Percentiles rank a stretch among this genome's conserved stretches.
These are phyloP conservation scores for Danio rerio DNA, from an alignment of 2,113 vertebrate genomes.

Conservation along the genomic window GRCz12tu NC_133200.1:33854501-33855000, in stretches of 20 bases:
- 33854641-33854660: conserved; percentile 36
- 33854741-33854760: conserved; percentile 7
- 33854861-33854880: neutral
- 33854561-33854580: conserved; percentile 31
- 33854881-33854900: too few species aligned
- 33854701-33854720: conserved; percentile 57
- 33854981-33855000: conserved; percentile 38
- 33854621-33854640: conserved; percentile 13
- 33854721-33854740: conserved; percentile 45
- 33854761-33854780: conserved; percentile 23
- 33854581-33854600: conserved; percentile 36
- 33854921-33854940: conserved; percentile 17
- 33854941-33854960: neutral
- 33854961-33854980: neutral
- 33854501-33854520: conserved; percentile 4
- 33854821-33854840: neutral
- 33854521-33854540: neutral
- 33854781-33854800: neutral
- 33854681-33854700: conserved; percentile 56
- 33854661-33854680: conserved; percentile 13
- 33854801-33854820: neutral
- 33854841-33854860: neutral
- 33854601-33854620: conserved; percentile 12
- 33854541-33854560: conserved; percentile 24
- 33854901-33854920: neutral